Conservation (phyloP, 2,888 invertebrate genomes). For the Galerucella nymphaeae region DNA sequence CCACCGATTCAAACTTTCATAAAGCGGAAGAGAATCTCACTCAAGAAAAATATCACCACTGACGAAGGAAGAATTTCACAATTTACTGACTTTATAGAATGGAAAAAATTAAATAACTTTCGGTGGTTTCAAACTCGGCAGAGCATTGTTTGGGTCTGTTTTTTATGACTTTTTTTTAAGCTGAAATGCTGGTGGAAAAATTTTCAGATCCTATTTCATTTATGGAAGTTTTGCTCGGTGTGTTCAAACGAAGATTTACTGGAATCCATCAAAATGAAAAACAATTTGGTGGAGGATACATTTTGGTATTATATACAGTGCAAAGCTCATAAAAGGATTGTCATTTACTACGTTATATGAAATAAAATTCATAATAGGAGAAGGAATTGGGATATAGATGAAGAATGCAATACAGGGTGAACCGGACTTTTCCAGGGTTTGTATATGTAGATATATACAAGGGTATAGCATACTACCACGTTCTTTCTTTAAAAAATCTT, state of each 20-base stretch:
- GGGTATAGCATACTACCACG: no score
- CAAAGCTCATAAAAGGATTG: no score
- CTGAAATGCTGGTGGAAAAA: slow-evolving; percentile 26
- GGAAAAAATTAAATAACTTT: slow-evolving; percentile 43
- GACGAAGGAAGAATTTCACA: slow-evolving; percentile 41
- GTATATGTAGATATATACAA: no score
- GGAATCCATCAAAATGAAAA: slow-evolving; percentile 16
- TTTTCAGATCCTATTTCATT: background rate
- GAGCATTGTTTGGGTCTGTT: slow-evolving; percentile 26
- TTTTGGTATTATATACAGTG: background rate
- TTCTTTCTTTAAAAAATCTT: no score
- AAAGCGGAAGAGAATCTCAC: slow-evolving; percentile 51
- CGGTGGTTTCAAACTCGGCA: slow-evolving; percentile 15
- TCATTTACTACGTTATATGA: no score
- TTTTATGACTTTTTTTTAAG: slow-evolving; percentile 29
- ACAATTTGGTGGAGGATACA: slow-evolving; percentile 10
- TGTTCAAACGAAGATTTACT: slow-evolving; percentile 15
- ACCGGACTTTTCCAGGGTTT: no score
- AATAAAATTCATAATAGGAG: no score
- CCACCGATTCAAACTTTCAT: slow-evolving; percentile 56
- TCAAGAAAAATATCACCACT: slow-evolving; percentile 41
- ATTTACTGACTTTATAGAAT: slow-evolving; percentile 41
- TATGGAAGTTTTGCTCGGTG: slow-evolving; percentile 13
- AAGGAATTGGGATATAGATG: no score
- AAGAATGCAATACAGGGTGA: no score